phyloP scores from a whole-genome alignment of 2,888 invertebrate genomes.

The Clitarchus hookeri region DNA sequence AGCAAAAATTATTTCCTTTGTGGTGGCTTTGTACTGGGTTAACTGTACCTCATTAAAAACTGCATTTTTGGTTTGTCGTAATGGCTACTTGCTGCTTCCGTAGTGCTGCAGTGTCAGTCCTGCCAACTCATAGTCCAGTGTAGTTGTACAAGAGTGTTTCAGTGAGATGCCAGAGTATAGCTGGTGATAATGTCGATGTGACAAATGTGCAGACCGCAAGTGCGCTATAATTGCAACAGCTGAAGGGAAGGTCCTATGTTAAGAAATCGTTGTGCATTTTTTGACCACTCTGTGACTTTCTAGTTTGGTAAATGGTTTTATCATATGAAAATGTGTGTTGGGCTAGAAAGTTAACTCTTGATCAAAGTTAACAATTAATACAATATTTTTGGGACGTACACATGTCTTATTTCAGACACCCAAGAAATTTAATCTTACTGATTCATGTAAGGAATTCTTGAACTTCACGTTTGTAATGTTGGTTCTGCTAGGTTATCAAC shows the following conservation, averaged over 20 bases:
- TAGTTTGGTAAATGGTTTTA: slow-evolving; percentile 9
- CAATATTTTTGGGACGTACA: not conserved
- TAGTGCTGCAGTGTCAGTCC: not conserved
- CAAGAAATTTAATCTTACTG: too few relatives aligned
- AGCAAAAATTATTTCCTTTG: not conserved
- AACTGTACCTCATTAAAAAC: not conserved
- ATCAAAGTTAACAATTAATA: not conserved
- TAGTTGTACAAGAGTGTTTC: not conserved
- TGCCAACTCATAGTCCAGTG: not conserved
- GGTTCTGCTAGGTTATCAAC: too few relatives aligned
- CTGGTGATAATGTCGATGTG: not conserved
- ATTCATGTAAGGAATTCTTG: too few relatives aligned
- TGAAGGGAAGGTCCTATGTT: not conserved
- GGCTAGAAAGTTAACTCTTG: not conserved
- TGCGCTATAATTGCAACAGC: not conserved
- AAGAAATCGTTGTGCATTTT: not conserved
- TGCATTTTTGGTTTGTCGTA: not conserved
- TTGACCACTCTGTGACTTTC: not conserved
- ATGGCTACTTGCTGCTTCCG: not conserved
- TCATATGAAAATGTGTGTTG: not conserved
- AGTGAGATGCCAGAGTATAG: not conserved
- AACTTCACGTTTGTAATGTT: too few relatives aligned
- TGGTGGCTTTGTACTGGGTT: not conserved
- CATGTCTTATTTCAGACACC: too few relatives aligned
- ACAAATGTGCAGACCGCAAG: not conserved